Conservation (phyloP, 2,888 invertebrate species). For the Andrena bucephala region DNA sequence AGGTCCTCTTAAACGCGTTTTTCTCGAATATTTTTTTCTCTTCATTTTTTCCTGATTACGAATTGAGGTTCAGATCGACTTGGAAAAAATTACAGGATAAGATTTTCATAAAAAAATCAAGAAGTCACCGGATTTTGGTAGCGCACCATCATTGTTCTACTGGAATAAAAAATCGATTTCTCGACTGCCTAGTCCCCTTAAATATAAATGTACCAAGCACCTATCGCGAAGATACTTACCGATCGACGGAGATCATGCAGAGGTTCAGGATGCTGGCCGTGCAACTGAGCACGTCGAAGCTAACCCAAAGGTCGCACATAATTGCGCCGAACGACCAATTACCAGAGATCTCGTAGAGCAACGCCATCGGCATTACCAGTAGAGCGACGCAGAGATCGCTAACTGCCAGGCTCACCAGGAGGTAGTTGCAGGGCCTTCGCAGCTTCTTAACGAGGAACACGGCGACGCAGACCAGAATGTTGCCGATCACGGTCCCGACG, state of each 20-base stretch:
- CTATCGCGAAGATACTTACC: conserved; percentile 76
- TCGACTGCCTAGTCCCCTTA: background rate
- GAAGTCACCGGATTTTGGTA: too few species aligned
- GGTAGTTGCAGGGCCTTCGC: conserved; percentile 95
- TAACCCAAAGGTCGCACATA: conserved; percentile 98
- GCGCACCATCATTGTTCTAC: too few species aligned
- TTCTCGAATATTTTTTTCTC: too few species aligned
- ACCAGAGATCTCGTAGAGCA: conserved; percentile 96
- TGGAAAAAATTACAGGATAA: too few species aligned
- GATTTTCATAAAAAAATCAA: too few species aligned
- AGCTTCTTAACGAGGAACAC: conserved; percentile 97
- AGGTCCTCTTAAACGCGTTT: too few species aligned
- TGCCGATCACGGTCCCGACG: conserved; percentile 93
- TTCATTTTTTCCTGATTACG: too few species aligned
- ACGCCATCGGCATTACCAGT: conserved; percentile 98
- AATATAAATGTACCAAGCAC: background rate
- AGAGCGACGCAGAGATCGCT: conserved; percentile 98
- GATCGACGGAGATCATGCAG: conserved; percentile 98
- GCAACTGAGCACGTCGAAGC: conserved; percentile 98
- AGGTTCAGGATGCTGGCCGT: conserved; percentile 99
- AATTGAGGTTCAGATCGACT: too few species aligned
- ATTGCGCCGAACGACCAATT: conserved; percentile 97
- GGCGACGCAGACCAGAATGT: conserved; percentile 97
- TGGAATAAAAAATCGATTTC: too few species aligned
- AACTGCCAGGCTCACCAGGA: conserved; percentile 97